Conservation (phyloP, 2,113 vertebrate genomes). For the Anseranas semipalmata region DNA sequence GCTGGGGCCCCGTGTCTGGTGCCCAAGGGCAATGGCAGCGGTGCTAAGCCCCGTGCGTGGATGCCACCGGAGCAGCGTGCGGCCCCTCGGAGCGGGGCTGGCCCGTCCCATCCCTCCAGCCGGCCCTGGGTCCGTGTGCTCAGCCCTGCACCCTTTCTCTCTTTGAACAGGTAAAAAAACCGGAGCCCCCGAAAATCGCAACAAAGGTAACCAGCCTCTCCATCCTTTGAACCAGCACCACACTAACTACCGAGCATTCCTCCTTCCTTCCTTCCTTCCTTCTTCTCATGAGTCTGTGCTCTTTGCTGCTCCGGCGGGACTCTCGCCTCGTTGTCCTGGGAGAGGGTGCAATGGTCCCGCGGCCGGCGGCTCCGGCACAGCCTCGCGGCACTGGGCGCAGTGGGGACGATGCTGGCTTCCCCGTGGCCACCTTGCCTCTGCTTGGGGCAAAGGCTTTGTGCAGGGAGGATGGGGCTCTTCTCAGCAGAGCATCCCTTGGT, state of each 20-base stretch:
- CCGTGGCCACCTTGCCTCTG: rapidly evolving
- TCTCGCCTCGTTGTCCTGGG: conserved; percentile 85
- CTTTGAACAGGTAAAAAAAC: conserved; percentile 99
- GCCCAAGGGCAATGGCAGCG: neutral
- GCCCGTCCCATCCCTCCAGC: neutral
- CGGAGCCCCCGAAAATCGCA: conserved; percentile 99
- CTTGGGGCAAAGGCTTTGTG: rapidly evolving
- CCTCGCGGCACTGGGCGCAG: rapidly evolving
- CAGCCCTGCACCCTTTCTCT: conserved; percentile 79
- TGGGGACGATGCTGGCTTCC: neutral
- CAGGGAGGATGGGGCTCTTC: neutral
- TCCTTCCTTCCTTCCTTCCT: conserved; percentile 75
- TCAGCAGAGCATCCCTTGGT: neutral
- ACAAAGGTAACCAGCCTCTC: conserved; percentile 97
- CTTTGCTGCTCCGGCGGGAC: conserved; percentile 78
- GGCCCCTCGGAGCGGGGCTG: neutral
- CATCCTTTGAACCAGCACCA: conserved; percentile 82
- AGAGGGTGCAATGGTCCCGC: conserved; percentile 84
- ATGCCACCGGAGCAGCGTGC: neutral
- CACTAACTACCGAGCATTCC: conserved; percentile 82
- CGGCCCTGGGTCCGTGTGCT: neutral
- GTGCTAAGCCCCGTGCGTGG: neutral
- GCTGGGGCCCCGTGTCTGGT: neutral
- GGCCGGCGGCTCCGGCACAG: neutral
- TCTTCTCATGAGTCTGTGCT: conserved; percentile 80